Conservation (phyloP, 2,888 invertebrate genomes). For the Noctua janthina region DNA sequence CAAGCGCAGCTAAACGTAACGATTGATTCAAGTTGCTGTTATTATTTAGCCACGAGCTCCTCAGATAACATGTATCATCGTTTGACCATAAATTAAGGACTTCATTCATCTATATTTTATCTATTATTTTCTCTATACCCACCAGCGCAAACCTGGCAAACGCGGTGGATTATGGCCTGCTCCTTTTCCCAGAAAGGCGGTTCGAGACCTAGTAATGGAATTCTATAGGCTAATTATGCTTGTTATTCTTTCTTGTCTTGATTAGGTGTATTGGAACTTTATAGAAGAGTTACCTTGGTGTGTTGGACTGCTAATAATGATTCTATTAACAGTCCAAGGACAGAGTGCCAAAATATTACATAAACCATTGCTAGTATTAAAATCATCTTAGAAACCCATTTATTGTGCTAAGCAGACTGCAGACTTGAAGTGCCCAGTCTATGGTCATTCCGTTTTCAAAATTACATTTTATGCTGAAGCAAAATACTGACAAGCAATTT, state of each 20-base stretch:
- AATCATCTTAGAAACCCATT: background rate
- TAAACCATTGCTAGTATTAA: background rate
- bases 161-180: background rate
- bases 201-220: background rate
- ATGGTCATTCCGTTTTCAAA: slow-evolving; percentile 6
- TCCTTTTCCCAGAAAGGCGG: background rate
- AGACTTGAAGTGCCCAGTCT: background rate
- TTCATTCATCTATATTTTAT: background rate
- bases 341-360: background rate
- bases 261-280: background rate
- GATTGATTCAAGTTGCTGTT: too few species aligned
- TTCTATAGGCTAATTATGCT: background rate
- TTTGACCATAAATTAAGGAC: background rate
- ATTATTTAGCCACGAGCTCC: too few species aligned
- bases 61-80: too few species aligned
- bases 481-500: background rate
- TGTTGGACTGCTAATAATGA: background rate
- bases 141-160: background rate
- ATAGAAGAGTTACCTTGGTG: background rate
- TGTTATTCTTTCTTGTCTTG: background rate
- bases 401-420: background rate
- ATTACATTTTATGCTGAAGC: background rate
- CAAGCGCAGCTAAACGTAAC: too few species aligned
- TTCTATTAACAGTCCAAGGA: background rate
- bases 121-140: background rate